Evolutionary conservation across 2,888 invertebrate genomes (phyloP).

Genomic region (Sarcophaga caerulescens): DNA sequence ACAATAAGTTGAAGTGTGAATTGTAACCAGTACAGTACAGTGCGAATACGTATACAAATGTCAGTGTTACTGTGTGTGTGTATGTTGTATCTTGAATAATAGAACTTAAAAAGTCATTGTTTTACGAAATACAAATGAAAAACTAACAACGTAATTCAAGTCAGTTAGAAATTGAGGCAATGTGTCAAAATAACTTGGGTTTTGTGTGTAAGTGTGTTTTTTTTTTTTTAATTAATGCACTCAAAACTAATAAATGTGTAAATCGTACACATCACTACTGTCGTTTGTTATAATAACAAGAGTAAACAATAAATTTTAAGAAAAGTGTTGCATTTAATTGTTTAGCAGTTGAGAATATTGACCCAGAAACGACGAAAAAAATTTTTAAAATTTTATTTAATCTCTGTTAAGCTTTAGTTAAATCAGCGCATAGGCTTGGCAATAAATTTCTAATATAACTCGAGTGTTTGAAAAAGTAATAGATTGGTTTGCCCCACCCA

Average conservation of each 20-base stretch:
- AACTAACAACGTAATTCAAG: slow-evolving; percentile 47
- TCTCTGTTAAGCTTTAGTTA: too few relatives aligned
- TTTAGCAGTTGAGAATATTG: too few relatives aligned
- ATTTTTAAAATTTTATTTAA: too few relatives aligned
- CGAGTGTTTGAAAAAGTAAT: too few relatives aligned
- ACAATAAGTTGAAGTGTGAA: slow-evolving; percentile 66
- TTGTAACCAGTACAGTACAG: slow-evolving; percentile 50
- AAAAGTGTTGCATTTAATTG: too few relatives aligned
- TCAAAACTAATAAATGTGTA: background rate
- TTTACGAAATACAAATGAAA: slow-evolving; percentile 55
- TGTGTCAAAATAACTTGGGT: background rate
- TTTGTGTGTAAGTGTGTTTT: background rate
- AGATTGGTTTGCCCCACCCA: too few relatives aligned
- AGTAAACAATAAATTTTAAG: too few relatives aligned
- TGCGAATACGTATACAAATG: background rate
- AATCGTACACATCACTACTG: too few relatives aligned
- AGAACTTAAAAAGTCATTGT: slow-evolving; percentile 53
- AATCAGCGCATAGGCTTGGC: too few relatives aligned
- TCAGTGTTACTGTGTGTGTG: slow-evolving; percentile 30
- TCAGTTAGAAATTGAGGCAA: slow-evolving; percentile 16
- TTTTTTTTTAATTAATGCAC: background rate
- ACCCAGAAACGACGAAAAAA: too few relatives aligned
- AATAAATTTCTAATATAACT: too few relatives aligned
- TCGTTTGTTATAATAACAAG: too few relatives aligned
- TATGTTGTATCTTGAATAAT: slow-evolving; percentile 40